phyloP scores from a whole-genome alignment of 2,113 vertebrate species.

The Dipodomys spectabilis region DNA sequence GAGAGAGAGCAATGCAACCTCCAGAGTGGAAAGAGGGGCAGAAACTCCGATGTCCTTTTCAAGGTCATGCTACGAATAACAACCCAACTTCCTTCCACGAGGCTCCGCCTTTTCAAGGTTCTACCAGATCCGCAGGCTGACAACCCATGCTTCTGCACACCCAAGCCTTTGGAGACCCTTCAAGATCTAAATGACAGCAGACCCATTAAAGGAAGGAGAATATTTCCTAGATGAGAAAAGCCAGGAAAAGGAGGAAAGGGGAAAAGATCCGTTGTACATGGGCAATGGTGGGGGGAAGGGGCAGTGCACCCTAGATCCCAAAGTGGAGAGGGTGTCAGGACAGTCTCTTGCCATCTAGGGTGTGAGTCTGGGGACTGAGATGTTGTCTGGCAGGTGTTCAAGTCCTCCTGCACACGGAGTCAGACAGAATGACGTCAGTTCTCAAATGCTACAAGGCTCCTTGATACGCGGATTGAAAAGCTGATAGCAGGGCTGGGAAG shows the following conservation, averaged over 20 bases:
- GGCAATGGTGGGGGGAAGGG: neutral
- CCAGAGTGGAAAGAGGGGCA: too few relatives aligned
- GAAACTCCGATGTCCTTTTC: too few relatives aligned
- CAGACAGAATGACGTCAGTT: neutral
- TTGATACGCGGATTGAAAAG: neutral
- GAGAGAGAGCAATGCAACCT: too few relatives aligned
- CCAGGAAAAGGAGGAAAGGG: neutral
- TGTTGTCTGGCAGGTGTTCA: neutral
- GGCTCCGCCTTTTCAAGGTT: neutral
- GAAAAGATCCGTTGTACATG: neutral
- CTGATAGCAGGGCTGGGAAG: too few relatives aligned
- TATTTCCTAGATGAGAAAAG: neutral
- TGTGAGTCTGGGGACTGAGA: neutral
- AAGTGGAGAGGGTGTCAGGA: neutral
- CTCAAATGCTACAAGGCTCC: neutral
- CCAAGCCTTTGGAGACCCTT: neutral
- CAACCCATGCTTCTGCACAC: neutral
- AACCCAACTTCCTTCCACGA: too few relatives aligned
- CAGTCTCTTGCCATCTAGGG: neutral
- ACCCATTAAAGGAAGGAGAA: neutral
- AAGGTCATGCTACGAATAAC: too few relatives aligned
- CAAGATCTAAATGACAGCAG: neutral
- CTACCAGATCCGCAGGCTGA: too few relatives aligned
- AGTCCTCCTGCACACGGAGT: neutral
- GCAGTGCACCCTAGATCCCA: neutral